phyloP scores from a whole-genome alignment of 2,888 invertebrate genomes.

The Escarpia spicata region DNA sequence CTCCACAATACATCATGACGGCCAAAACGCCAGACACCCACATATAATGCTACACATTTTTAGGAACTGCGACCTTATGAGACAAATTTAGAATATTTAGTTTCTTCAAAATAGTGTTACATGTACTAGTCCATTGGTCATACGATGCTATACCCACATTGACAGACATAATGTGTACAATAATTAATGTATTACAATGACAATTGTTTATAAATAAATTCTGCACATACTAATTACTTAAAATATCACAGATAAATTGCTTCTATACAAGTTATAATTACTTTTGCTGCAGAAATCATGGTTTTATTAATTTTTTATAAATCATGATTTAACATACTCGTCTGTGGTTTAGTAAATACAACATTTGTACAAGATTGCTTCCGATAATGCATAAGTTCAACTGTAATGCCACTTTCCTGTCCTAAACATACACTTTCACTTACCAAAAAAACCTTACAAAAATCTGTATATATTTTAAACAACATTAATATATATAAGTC shows the following conservation, averaged over 20 bases:
- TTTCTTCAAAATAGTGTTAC: neutral
- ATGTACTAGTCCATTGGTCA: neutral
- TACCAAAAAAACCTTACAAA: neutral
- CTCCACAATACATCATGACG: too few relatives aligned
- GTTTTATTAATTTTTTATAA: neutral
- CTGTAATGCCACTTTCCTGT: neutral
- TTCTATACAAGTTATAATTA: neutral
- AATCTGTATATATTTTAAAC: neutral
- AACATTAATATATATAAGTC: neutral
- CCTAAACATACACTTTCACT: neutral
- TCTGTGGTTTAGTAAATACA: neutral
- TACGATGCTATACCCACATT: neutral
- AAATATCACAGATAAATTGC: conserved; percentile 3
- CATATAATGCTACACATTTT: too few relatives aligned
- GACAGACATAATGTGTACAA: neutral
- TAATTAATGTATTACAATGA: neutral
- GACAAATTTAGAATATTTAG: neutral
- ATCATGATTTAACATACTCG: neutral
- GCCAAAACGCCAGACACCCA: too few relatives aligned
- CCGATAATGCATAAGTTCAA: neutral
- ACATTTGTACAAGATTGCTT: neutral
- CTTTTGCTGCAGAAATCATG: neutral
- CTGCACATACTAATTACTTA: neutral
- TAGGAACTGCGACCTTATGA: neutral
- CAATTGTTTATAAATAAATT: neutral